Percentiles rank a stretch among this genome's conserved stretches.
Conservation (phyloP, 2,113 vertebrate genomes). For the Glaucomys volans region DNA sequence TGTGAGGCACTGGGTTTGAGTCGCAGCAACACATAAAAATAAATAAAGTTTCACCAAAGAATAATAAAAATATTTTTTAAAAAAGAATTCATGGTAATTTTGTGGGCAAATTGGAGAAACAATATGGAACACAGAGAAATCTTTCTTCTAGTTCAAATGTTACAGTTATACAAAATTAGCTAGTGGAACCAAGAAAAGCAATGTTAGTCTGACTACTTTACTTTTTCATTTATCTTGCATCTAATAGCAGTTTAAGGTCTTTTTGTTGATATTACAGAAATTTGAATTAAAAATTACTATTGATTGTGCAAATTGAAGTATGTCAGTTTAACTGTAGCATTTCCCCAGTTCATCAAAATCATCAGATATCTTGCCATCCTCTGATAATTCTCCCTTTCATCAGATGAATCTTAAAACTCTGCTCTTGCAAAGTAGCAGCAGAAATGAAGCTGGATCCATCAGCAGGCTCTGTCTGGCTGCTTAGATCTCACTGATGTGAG, state of each 20-base stretch:
- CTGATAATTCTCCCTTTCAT: constrained; percentile 78
- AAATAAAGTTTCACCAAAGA: too few species aligned
- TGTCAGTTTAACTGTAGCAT: constrained; percentile 61
- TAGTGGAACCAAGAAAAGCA: background rate
- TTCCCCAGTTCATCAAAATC: constrained; percentile 81
- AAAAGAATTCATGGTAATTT: constrained; percentile 42
- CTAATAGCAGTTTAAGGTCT: constrained; percentile 5
- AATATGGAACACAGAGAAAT: background rate
- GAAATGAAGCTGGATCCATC: constrained; percentile 50
- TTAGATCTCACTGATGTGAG: background rate
- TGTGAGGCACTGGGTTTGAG: too few species aligned
- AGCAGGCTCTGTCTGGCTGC: constrained; percentile 9
- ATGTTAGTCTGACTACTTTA: background rate
- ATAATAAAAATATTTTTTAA: too few species aligned
- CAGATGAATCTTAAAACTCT: constrained; percentile 71
- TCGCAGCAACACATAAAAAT: too few species aligned
- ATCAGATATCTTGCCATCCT: constrained; percentile 59
- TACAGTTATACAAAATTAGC: constrained; percentile 48
- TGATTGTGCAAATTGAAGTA: constrained; percentile 74
- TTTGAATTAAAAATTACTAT: constrained; percentile 25
- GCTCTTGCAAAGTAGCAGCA: constrained; percentile 64
- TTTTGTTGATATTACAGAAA: constrained; percentile 43
- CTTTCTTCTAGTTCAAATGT: background rate
- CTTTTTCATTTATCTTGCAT: background rate
- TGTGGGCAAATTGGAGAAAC: constrained; percentile 54